Conservation (phyloP, 2,888 invertebrate species). For the Xanthostigma xanthostigma region DNA sequence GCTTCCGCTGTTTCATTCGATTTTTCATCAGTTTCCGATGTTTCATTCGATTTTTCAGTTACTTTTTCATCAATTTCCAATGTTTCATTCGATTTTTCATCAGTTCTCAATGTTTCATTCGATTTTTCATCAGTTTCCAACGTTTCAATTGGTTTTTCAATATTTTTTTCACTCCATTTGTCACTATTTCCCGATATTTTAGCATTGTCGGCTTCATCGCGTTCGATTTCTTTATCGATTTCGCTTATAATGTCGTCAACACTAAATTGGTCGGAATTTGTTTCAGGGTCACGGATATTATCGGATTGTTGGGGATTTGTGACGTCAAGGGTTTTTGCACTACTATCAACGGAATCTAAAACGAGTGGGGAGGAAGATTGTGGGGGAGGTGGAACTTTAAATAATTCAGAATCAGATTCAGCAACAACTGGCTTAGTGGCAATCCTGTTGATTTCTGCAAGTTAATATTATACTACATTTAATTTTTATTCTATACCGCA, state of each 20-base stretch:
- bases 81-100: conserved; percentile 2
- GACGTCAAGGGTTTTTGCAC: too few species aligned
- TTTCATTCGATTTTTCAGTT: neutral
- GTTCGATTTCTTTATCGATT: neutral
- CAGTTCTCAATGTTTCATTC: neutral
- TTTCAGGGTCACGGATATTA: neutral
- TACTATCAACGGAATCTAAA: too few species aligned
- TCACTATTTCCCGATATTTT: neutral
- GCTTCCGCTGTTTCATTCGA: neutral
- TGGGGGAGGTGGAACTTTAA: too few species aligned
- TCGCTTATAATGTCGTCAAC: too few species aligned
- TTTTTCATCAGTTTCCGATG: conserved; percentile 2
- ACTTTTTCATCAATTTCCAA: conserved; percentile 3
- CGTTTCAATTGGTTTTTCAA: neutral
- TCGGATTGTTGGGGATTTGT: neutral
- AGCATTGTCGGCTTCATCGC: neutral
- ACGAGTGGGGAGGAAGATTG: too few species aligned
- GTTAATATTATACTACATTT: too few species aligned
- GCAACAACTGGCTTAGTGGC: too few species aligned
- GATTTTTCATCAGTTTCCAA: neutral
- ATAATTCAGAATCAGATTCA: too few species aligned
- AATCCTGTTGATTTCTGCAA: too few species aligned
- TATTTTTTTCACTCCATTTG: neutral
- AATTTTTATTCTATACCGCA: too few species aligned
- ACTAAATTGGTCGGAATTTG: too few species aligned